Base-by-base conservation (phyloP, 2,888 invertebrate genomes). In the Pseudococcus viburni region DNA sequence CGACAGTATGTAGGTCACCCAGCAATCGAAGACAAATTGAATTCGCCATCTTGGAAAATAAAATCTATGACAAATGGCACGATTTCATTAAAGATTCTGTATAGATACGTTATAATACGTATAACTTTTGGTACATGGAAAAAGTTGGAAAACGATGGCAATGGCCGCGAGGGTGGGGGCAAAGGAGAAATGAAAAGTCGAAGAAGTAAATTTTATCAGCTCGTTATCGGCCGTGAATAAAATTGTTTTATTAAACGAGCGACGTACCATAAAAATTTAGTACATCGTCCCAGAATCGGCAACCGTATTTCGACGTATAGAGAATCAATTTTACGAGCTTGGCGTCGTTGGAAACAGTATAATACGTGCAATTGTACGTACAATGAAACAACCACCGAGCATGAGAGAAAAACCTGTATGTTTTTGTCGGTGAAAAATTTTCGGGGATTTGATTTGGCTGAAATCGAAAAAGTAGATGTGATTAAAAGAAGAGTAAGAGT, bases 191-290 rank as follows among this genome's bases (percentile, higher is more conserved):
- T 73, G 68, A 73, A 73, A 73, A 73, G n/a, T 73, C 12, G 33
- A 73, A 73, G 33, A 33, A 73, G 68, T 26, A 73, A 73, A 73
- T 73, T 73, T 73, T 73, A 73, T 73, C 68, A 73, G 68, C 68
- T 73, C 33, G 68, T 73, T 73, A 73, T 73, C 15, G 68, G 68
- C 68, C 12, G 68, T 73, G 33, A 73, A 73, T 73, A 73, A 73
- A 33, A 73, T 15, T 22, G 68, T 73, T 73, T 73, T 73, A 73
- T 73, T 73, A 73, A 73, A 73, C 22, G 68, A 59, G 68, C 68
- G 33, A 22, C 68, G 33, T 22, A 33, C 12, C 33, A 33, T 73
- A 73, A 73, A 73, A 73, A 73, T 73, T 73, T 26, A 73, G 19
- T 73, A 73, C 33, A 59, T 59, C 59, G 59, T 15, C 19, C 19